Evolutionary conservation across 2,888 invertebrate species (phyloP).

Genomic region (Boloria selene): DNA sequence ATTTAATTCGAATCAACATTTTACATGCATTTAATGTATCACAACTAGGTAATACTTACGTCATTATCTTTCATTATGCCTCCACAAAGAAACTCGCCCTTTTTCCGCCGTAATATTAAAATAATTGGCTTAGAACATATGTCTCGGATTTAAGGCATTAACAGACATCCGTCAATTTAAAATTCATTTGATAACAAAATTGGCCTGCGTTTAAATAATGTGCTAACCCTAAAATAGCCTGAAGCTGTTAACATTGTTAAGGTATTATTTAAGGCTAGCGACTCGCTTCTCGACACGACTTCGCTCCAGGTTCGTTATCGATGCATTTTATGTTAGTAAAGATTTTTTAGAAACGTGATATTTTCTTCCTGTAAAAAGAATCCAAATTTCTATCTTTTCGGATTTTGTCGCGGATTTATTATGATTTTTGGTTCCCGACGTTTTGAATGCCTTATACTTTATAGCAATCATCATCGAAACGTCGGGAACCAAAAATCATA

Average conservation of each 20-base stretch:
- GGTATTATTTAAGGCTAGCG: not conserved
- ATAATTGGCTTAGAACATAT: slow-evolving; percentile 59
- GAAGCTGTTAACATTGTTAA: not conserved
- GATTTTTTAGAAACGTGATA: too few species aligned
- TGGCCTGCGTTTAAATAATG: slow-evolving; percentile 24
- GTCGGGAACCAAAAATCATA: too few species aligned
- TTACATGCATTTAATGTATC: slow-evolving; percentile 25
- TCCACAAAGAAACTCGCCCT: slow-evolving; percentile 33
- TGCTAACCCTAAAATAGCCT: slow-evolving; percentile 13
- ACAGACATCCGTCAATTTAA: slow-evolving; percentile 70
- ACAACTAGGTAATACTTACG: slow-evolving; percentile 30
- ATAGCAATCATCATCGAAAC: too few species aligned
- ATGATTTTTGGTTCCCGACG: too few species aligned
- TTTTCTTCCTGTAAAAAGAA: too few species aligned
- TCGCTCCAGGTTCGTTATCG: too few species aligned
- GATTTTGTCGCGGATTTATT: too few species aligned
- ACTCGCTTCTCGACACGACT: too few species aligned
- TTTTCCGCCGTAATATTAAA: slow-evolving; percentile 51
- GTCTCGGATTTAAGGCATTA: slow-evolving; percentile 45
- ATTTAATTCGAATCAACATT: slow-evolving; percentile 20
- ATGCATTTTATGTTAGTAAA: too few species aligned
- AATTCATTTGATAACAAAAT: slow-evolving; percentile 59
- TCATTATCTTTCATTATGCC: slow-evolving; percentile 39
- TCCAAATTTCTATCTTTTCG: too few species aligned
- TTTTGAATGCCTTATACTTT: too few species aligned